Conservation (phyloP, 1,140 invertebrate genomes). For the Ectropis grisescens region DNA sequence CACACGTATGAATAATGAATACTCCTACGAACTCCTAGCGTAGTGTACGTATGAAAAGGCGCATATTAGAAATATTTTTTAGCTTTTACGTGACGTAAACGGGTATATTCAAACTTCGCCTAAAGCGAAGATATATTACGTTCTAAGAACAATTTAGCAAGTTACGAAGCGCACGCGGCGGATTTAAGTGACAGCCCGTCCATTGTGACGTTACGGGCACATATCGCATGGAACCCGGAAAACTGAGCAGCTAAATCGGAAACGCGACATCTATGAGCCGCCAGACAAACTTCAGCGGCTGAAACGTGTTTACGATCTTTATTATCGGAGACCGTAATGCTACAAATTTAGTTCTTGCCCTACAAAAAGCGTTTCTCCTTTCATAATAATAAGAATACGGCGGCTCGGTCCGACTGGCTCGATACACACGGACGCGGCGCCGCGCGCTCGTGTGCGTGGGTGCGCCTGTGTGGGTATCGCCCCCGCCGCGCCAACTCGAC, state of each 20-base stretch:
- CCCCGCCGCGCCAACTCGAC: constrained; percentile 33
- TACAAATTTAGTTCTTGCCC: constrained; percentile 69
- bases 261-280: constrained; percentile 65
- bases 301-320: constrained; percentile 67
- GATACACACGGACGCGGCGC: constrained; percentile 40
- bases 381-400: constrained; percentile 70
- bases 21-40: too few species aligned
- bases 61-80: too few species aligned
- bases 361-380: constrained; percentile 70
- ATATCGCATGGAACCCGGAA: constrained; percentile 18
- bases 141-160: too few species aligned
- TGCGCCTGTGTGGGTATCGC: constrained; percentile 7
- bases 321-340: constrained; percentile 62
- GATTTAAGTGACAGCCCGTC: too few species aligned
- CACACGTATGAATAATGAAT: too few species aligned
- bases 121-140: too few species aligned
- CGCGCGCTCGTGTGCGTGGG: constrained; percentile 29
- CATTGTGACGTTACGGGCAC: constrained; percentile 6
- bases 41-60: too few species aligned
- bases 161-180: too few species aligned
- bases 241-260: too few species aligned
- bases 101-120: too few species aligned
- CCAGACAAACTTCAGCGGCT: constrained; percentile 56
- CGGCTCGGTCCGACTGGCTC: constrained; percentile 53
- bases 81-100: too few species aligned